Percentiles rank a stretch among this genome's conserved stretches.
These are phyloP conservation scores for Coleophora deauratella DNA, from an alignment of 2,888 invertebrate genomes.

Conservation along the genomic window DNA sequence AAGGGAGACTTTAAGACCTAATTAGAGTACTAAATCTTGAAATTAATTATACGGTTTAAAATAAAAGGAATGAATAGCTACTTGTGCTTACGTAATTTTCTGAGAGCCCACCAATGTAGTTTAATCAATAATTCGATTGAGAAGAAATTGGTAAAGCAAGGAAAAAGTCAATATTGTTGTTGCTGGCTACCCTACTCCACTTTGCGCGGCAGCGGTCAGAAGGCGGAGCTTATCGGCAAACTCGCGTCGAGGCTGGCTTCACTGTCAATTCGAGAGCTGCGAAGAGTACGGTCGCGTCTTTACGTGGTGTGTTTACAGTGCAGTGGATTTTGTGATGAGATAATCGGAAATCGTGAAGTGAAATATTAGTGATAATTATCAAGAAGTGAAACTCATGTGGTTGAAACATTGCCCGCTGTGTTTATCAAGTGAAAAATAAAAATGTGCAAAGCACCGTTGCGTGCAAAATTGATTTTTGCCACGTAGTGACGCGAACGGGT, in stretches of 20 bases:
- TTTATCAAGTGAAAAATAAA: conserved; percentile 58
- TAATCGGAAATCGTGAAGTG: conserved; percentile 70
- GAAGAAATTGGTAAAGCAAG: too few relatives aligned
- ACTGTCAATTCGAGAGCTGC: conserved; percentile 74
- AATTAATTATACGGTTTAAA: too few relatives aligned
- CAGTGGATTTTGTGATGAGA: conserved; percentile 68
- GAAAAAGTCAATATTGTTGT: background rate
- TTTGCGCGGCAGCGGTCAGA: conserved; percentile 75
- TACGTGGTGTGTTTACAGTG: conserved; percentile 71
- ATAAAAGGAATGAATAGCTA: too few relatives aligned
- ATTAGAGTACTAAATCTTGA: too few relatives aligned
- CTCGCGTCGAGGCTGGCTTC: conserved; percentile 70
- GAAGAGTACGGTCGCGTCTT: conserved; percentile 69
- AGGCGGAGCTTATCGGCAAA: conserved; percentile 74
- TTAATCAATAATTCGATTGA: too few relatives aligned
- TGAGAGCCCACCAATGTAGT: too few relatives aligned
- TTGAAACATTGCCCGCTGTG: conserved; percentile 54
- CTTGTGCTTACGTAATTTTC: too few relatives aligned
- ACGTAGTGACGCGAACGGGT: conserved; percentile 77
- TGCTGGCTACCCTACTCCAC: conserved; percentile 60
- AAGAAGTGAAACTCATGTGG: conserved; percentile 56
- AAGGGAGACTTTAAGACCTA: too few relatives aligned
- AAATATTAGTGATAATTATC: conserved; percentile 55
- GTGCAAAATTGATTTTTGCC: conserved; percentile 74
- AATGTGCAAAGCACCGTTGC: conserved; percentile 69